These are phyloP conservation scores for Hyles vespertilio DNA, from an alignment of 1,140 invertebrate genomes.

Conservation along the genomic window DNA sequence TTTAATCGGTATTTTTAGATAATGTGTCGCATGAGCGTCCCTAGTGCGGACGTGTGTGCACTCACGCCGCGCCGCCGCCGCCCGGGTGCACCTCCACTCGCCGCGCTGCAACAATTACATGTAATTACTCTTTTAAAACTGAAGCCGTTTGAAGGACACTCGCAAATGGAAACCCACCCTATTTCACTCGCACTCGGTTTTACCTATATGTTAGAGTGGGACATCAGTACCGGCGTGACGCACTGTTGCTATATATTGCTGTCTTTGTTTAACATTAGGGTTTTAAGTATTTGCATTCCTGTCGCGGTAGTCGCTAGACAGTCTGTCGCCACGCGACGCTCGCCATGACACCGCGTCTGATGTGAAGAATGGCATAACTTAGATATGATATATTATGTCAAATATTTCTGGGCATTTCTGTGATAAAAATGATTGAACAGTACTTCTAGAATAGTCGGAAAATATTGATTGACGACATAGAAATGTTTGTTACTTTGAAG, in stretches of 20 bases:
- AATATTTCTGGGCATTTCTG: no score
- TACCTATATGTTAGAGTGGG: slow-evolving; percentile 6
- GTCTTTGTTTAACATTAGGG: slow-evolving; percentile 14
- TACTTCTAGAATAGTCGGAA: no score
- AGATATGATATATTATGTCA: background rate
- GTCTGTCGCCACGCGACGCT: slow-evolving; percentile 25
- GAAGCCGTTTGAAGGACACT: slow-evolving; percentile 10
- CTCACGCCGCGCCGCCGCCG: no score
- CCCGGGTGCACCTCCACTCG: background rate
- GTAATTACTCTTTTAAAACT: slow-evolving; percentile 8
- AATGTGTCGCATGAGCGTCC: no score
- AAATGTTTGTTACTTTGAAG: no score
- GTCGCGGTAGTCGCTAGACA: slow-evolving; percentile 28
- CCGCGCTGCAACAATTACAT: slow-evolving; percentile 4
- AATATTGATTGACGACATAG: no score
- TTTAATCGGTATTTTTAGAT: no score
- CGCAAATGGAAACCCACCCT: background rate
- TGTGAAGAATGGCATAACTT: background rate
- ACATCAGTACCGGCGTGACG: slow-evolving; percentile 1
- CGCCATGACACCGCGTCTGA: slow-evolving; percentile 3
- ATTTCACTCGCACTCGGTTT: background rate
- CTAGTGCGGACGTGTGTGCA: no score
- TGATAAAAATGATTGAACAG: no score
- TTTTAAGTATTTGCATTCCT: slow-evolving; percentile 12
- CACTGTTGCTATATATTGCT: slow-evolving; percentile 9